Base-by-base conservation (phyloP, 1,140 invertebrate genomes). In the Dinoponera quadriceps region DNA sequence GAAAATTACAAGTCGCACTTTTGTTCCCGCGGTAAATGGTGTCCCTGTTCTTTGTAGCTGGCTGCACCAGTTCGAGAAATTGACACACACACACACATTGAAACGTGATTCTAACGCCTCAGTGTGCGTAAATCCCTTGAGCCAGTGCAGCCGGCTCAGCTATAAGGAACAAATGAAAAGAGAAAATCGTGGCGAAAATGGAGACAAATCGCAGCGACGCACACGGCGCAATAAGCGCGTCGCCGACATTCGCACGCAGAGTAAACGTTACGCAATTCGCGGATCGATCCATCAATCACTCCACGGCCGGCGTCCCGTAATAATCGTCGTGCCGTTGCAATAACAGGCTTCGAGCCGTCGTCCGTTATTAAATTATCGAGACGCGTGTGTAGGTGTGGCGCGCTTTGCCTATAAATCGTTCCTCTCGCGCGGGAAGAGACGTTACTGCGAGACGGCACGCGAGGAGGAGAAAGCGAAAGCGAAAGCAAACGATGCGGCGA, bases 321-420 rank as follows among this genome's bases (percentile, higher is more conserved):
- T 48, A 33, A 69, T 38, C 51, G 38, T 71, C 22, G 38, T 29
- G 38, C 65, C 22, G 65, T 29, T 63, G 33, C 60, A 33, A 20
- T 68, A 78, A 78, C 27, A 78, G 75, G 51, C 63, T 27, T 20
- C 25, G 22, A 44, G 38, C 7, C 38, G 38, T 44, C 38, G 22
- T 80, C 51, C 69, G 69, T 80, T 71, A 80, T 80, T 80, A 80
- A 80, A 80, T 80, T 80, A 80, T 22, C 65, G 51, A 80, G 69
- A 71, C 75, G 48, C 65, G 22, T 9, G 48, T 54, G 33, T 54
- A 66, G 48, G 74, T 20, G 55, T 44, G 54, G 54, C 33, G 57
- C 57, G 65, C 75, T 80, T 55, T 55, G 38, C 29, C 27, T 57
- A 11, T 27, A 54, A 68, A 51, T 80, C 65, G n/a, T 25, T 20